Evolutionary conservation across 2,113 vertebrate species (phyloP), one percentile per base, ranked within the genome.

Genomic region (Dissostichus mawsoni): DNA sequence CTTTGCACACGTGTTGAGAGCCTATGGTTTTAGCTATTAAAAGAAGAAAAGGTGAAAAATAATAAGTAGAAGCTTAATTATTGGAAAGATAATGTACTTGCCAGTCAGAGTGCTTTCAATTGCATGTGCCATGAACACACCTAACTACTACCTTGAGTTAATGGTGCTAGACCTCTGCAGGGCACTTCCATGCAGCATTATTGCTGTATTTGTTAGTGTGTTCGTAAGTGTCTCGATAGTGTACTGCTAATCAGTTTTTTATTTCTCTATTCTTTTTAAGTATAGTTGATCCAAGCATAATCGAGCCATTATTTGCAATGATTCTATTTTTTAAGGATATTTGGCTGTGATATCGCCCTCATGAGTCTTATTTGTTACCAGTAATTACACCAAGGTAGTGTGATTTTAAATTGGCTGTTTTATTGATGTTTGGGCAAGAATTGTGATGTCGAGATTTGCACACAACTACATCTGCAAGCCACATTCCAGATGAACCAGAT

Each of bases 311-410:
- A 64, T 5, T 23, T 41, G 7, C 11, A 11, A 6, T 65, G 29
- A 52, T 18, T 18, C 11, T 4, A 17, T 1, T 44, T 14, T 58
- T 64, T 9, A 63, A 41, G 13, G 25, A 20, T 51, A 14, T 56
- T 64, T 57, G 12, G 4, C 23, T 64, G 36, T 41, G 36, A 41
- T 41, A 41, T 7, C 33, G 5, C 5, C 33, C 33, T 36, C 36
- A 41, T 41, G 36, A 41, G 5, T 57, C 55, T 66, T 25, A 41
- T 69, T 56, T 14, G 11, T 80, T 74, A 44, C 5, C 29, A 56
- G 48, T 81, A 18, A 65, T 80, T 65, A 74, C 59, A 69, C 11
- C 20, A 52, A 51, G 10, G 20, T 77, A 6, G 12, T 55, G 4
- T 17, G 18, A 45, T 73, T 29, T 29, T 52, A 58, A 10, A 23